Conservation (phyloP, 2,113 vertebrate species). For the Strigops habroptila region DNA sequence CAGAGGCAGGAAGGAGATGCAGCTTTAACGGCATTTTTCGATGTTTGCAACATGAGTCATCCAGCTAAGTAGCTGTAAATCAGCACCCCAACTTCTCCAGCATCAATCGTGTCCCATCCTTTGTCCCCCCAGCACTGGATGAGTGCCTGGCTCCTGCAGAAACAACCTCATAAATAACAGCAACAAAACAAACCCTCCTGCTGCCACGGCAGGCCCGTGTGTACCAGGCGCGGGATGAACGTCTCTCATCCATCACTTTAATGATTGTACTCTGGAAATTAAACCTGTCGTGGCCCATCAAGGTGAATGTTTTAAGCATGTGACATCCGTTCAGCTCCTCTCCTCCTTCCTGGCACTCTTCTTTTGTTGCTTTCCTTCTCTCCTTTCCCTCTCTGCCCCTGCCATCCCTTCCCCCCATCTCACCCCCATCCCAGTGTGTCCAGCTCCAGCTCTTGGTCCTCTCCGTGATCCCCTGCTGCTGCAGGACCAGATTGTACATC, state of each 20-base stretch:
- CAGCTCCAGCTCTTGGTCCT: neutral
- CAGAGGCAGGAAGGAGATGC: neutral
- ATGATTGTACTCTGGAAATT: conserved; percentile 75
- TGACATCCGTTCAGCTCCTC: neutral
- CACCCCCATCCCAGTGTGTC: accelerated
- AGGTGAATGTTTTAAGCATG: conserved; percentile 52
- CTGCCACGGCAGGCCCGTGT: neutral
- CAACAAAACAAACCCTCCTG: conserved; percentile 33
- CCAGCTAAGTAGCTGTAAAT: conserved; percentile 50
- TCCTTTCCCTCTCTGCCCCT: neutral
- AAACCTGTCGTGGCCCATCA: conserved; percentile 67
- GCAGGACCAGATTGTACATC: neutral
- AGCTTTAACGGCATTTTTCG: conserved; percentile 54
- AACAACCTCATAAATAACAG: conserved; percentile 67
- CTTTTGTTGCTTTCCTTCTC: neutral
- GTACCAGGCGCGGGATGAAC: neutral
- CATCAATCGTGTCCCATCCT: neutral
- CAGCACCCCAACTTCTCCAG: neutral
- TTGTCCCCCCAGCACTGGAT: neutral
- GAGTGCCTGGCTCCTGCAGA: conserved; percentile 47
- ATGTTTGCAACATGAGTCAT: conserved; percentile 60
- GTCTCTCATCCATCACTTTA: conserved; percentile 69
- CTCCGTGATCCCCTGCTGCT: accelerated
- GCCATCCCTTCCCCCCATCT: neutral
- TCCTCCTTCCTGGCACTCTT: neutral